Evolutionary conservation across 2,888 invertebrate species (phyloP).

Genomic region (Epirrhoe alternata): DNA sequence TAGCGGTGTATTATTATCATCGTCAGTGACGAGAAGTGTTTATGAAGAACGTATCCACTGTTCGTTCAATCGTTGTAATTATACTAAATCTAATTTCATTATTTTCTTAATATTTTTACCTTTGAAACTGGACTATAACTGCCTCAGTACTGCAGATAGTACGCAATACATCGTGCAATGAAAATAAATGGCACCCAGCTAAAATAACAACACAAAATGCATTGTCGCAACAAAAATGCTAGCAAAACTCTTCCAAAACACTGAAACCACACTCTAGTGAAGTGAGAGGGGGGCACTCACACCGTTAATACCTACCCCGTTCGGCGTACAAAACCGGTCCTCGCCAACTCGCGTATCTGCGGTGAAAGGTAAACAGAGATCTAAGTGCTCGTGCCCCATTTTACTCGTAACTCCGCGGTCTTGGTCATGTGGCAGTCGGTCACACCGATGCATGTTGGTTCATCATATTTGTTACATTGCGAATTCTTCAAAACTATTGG

Average conservation of each 20-base stretch:
- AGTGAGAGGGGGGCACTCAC: slow-evolving; percentile 26
- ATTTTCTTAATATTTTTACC: not conserved
- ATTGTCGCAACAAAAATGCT: slow-evolving; percentile 33
- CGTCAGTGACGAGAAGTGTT: too few species aligned
- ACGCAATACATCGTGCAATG: slow-evolving; percentile 19
- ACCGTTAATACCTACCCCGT: slow-evolving; percentile 20
- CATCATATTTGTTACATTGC: not conserved
- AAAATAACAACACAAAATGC: slow-evolving; percentile 32
- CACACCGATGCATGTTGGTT: slow-evolving; percentile 18
- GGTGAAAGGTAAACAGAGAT: slow-evolving; percentile 52
- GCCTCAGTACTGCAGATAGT: not conserved
- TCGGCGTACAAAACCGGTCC: slow-evolving; percentile 23
- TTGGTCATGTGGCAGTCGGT: slow-evolving; percentile 17
- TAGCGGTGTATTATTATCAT: too few species aligned
- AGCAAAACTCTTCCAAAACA: slow-evolving; percentile 26
- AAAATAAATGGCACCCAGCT: slow-evolving; percentile 29
- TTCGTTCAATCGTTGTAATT: not conserved
- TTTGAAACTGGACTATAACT: not conserved
- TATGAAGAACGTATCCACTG: not conserved
- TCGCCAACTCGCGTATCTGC: slow-evolving; percentile 46
- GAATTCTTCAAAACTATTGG: too few species aligned
- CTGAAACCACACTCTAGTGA: slow-evolving; percentile 29
- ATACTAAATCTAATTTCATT: not conserved
- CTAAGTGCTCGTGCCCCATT: slow-evolving; percentile 56
- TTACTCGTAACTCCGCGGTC: slow-evolving; percentile 40